Percentiles rank a stretch among this genome's conserved stretches.
Evolutionary conservation across 1,140 invertebrate species (phyloP).

Genomic region (Hermatobates lingyangjiaoensis): DNA sequence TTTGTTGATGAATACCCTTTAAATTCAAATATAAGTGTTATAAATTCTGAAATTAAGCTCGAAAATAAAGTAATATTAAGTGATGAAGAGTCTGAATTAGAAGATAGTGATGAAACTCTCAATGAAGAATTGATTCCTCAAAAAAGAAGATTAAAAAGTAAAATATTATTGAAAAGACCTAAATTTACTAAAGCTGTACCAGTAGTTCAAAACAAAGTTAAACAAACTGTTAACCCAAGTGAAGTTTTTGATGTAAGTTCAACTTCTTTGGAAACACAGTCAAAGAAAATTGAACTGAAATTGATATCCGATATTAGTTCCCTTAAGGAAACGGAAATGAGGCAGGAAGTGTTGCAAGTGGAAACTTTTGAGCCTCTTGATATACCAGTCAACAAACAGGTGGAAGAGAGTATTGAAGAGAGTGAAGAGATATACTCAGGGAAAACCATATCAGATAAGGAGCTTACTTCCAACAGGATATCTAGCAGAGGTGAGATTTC

Average conservation of each 20-base stretch:
- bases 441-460: constrained; percentile 36
- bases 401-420: constrained; percentile 18
- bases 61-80: too few relatives aligned
- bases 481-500: constrained; percentile 34
- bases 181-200: constrained; percentile 35
- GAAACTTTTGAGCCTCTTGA: constrained; percentile 24
- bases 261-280: background rate
- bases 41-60: too few relatives aligned
- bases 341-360: background rate
- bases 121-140: constrained; percentile 26
- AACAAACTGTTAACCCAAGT: constrained; percentile 30
- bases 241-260: constrained; percentile 52
- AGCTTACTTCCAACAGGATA: constrained; percentile 46
- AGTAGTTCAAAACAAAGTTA: constrained; percentile 23
- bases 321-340: constrained; percentile 1
- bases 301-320: constrained; percentile 23
- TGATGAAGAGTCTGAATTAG: constrained; percentile 61
- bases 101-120: constrained; percentile 41
- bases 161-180: constrained; percentile 37
- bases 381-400: constrained; percentile 9
- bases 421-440: constrained; percentile 15
- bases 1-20: constrained; percentile 38
- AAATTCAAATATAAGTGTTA: too few relatives aligned
- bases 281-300: constrained; percentile 42
- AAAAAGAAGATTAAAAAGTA: constrained; percentile 34